Conservation (phyloP, 1,140 invertebrate genomes). For the Drosophila varians region DNA sequence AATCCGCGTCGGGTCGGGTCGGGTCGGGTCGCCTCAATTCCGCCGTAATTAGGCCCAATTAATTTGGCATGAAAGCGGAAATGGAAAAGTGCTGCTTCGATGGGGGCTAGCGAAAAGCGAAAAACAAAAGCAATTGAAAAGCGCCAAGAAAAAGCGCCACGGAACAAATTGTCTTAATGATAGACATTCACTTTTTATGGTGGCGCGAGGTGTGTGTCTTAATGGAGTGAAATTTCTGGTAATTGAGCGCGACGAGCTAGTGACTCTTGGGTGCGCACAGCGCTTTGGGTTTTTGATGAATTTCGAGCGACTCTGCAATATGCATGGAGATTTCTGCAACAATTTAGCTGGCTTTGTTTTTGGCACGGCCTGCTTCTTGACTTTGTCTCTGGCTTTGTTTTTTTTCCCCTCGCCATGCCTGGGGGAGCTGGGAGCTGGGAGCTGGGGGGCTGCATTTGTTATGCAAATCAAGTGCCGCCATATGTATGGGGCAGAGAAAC, state of each 20-base stretch:
- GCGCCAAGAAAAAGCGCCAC: slow-evolving; percentile 13
- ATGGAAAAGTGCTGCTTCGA: slow-evolving; percentile 56
- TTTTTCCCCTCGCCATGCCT: background rate
- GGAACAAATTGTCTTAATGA: slow-evolving; percentile 66
- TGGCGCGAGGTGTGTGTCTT: slow-evolving; percentile 69
- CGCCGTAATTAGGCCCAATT: slow-evolving; percentile 71
- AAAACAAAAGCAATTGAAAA: slow-evolving; percentile 44
- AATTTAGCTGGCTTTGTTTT: slow-evolving; percentile 42
- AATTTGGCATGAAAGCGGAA: slow-evolving; percentile 77
- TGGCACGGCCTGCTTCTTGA: slow-evolving; percentile 47
- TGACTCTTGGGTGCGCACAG: slow-evolving; percentile 63
- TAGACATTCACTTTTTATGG: slow-evolving; percentile 80
- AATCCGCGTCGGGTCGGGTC: too few relatives aligned
- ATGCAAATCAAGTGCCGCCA: slow-evolving; percentile 80
- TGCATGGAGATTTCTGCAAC: slow-evolving; percentile 34
- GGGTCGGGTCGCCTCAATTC: slow-evolving; percentile 42
- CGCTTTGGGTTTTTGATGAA: too few relatives aligned
- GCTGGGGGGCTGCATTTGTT: slow-evolving; percentile 73
- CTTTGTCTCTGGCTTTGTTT: slow-evolving; percentile 6
- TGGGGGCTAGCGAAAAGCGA: slow-evolving; percentile 12
- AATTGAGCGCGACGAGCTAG: slow-evolving; percentile 74
- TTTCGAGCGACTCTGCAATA: slow-evolving; percentile 52
- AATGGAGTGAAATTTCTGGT: slow-evolving; percentile 79
- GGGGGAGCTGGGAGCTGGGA: slow-evolving; percentile 29
- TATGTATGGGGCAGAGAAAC: slow-evolving; percentile 35